Evolutionary conservation across 1,140 invertebrate genomes (phyloP), one percentile per base, ranked within the genome.

Genomic region (Teleopsis dalmanni): DNA sequence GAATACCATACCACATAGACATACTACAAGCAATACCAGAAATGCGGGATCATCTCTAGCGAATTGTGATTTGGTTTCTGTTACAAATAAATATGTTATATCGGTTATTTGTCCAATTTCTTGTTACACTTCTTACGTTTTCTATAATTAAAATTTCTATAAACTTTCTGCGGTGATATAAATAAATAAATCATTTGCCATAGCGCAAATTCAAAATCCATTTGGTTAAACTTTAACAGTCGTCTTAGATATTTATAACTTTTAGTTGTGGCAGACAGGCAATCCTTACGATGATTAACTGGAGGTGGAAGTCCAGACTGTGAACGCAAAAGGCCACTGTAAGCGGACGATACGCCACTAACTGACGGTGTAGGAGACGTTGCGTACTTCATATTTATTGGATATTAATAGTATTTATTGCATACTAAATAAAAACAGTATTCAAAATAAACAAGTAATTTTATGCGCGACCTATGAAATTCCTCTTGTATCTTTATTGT

Each of bases 111-210:
- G 25, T 3, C 14, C 33, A 29, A 10, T 13, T 23, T 13, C 16
- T 14, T 23, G 16, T 46, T n/a, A 19, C 11, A 19, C 38, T 56
- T 82, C 81, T 79, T 80, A 95, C 93, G 88, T 84, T 99, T 99
- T 74, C 96, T 84, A 74, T 96, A 98, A 59, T 95, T 87, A 73
- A 97, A 98, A 76, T 98, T 97, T 72, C 92, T 84, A 65, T 97
- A 98, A 3, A 99, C 93, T 82, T 97, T 98, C 70, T 98, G 92
- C 21, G 96, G 96, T 1, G 92, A 79, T 47, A 88, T 79, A 73
- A 99, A 94, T 42, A 99, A 75, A 73, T 96, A 97, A 1, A 96
- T 74, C 91, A 98, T 98, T 81, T 99, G 96, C 95, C 95, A 99
- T 10, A 89, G 76, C 3, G 95, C 96, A 79, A 95, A 99, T 71